Base-by-base conservation (phyloP, 1,140 invertebrate species). In the Drosophila repleta region DNA sequence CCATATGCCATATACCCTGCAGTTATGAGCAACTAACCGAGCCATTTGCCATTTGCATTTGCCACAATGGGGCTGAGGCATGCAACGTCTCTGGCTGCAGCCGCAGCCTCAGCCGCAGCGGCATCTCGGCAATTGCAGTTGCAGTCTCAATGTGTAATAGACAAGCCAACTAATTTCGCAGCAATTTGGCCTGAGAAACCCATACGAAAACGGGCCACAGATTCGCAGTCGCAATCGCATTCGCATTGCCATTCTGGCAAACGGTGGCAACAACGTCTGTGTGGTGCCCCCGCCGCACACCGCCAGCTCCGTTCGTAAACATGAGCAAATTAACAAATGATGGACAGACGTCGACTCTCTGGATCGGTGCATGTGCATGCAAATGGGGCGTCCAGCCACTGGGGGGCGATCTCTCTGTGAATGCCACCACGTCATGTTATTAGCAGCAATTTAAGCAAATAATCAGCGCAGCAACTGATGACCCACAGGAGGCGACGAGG, bases 401-500 rank as follows among this genome's bases (percentile, higher is more conserved):
- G 70, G 63, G 70, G 58, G 66, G 57, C 65, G 57, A 69, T 52
- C 51, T 71, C 65, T 82, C 58, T 77, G 35, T 76, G 73, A 65
- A 70, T 70, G 81, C 77, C 79, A 78, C 76, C 89, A 90, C 77
- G 90, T 91, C 90, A 91, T 91, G 90, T 91, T 91, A 91, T 91
- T 91, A 91, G 89, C 90, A 91, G 90, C 90, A 91, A 91, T 91
- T 91, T 91, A 90, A 90, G 89, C 90, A 91, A 91, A 91, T 91
- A 91, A 90, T 87, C 89, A 89, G 74, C 74, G 79, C 76, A 66
- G 69, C 79, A 88, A 74, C 83, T 83, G 81, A 74, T 80, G 72
- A 75, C 57, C 63, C 21, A 51, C 20, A 49, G 61, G 35, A 21
- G 46, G 51, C 29, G 7, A 24, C 4, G 29, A 10, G 29, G 29